These are phyloP conservation scores for Pangasianodon hypophthalmus DNA, from an alignment of 2,113 vertebrate species.

Conservation along the genomic window DNA sequence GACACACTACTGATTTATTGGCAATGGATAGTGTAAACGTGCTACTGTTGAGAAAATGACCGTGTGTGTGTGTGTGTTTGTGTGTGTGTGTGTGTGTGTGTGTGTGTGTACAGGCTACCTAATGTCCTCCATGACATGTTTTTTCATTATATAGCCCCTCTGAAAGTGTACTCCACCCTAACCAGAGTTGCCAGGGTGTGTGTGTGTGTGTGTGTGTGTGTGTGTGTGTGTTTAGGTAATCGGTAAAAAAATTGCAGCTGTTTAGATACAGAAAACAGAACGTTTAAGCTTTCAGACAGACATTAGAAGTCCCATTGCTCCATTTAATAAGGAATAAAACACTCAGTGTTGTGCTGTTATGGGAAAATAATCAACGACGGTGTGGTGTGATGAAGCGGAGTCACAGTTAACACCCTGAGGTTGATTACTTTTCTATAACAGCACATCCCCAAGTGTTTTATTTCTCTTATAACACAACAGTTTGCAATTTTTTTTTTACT, in stretches of 20 bases:
- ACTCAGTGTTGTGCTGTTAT: neutral
- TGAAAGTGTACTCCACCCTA: neutral
- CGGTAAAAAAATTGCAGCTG: too few species aligned
- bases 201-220: conserved; percentile 12
- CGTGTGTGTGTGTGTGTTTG: conserved; percentile 18
- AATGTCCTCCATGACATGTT: neutral
- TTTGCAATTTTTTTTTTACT: too few species aligned
- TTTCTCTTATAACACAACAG: too few species aligned
- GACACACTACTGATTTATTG: conserved; percentile 10
- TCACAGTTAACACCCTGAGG: too few species aligned
- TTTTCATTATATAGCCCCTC: neutral
- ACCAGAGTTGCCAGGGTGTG: neutral
- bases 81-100: neutral
- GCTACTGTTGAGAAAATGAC: neutral
- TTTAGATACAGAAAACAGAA: too few species aligned
- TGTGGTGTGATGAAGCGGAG: too few species aligned
- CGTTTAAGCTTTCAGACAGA: too few species aligned
- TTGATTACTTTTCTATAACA: too few species aligned
- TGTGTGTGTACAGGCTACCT: neutral
- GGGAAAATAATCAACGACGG: neutral
- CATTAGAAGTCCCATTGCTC: neutral
- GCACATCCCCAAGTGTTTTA: too few species aligned
- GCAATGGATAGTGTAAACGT: neutral
- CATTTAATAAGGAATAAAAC: neutral
- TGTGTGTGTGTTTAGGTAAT: neutral